Percentiles rank a stretch among this genome's conserved stretches.
Conservation (phyloP, 2,113 vertebrate genomes). For the Anarrhichthys ocellatus region DNA sequence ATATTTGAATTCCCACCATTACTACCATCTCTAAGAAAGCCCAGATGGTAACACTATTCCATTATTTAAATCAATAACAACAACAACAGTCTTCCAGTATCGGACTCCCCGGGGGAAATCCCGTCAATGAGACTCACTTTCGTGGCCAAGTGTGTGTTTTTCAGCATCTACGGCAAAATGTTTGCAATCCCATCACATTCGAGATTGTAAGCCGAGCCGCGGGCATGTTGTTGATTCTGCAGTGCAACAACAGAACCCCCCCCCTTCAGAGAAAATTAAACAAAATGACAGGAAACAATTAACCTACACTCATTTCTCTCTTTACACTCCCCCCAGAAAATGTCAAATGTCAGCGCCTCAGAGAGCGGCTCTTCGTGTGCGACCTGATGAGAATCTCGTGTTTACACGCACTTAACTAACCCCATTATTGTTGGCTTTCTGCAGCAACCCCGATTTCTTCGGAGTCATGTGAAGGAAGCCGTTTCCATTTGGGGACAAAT, state of each 20-base stretch:
- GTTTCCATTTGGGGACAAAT: not conserved
- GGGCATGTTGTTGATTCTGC: constrained; percentile 26
- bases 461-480: not conserved
- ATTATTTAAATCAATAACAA: constrained; percentile 49
- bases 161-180: constrained; percentile 18
- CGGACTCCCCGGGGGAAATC: constrained; percentile 35
- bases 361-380: constrained; percentile 27
- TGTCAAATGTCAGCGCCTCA: constrained; percentile 60
- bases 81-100: constrained; percentile 18
- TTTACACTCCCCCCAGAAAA: constrained; percentile 41
- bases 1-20: constrained; percentile 35
- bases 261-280: constrained; percentile 61
- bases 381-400: constrained; percentile 37
- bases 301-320: constrained; percentile 54
- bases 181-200: constrained; percentile 8
- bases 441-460: constrained; percentile 11
- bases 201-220: not conserved
- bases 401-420: constrained; percentile 36
- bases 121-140: constrained; percentile 14
- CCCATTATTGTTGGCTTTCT: constrained; percentile 25
- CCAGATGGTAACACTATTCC: constrained; percentile 25
- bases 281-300: constrained; percentile 78
- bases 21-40: constrained; percentile 2
- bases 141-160: not conserved
- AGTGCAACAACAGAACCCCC: constrained; percentile 20